Evolutionary conservation across 2,113 vertebrate genomes (phyloP), one percentile per base, ranked within the genome.

Genomic region (Ictalurus furcatus): DNA sequence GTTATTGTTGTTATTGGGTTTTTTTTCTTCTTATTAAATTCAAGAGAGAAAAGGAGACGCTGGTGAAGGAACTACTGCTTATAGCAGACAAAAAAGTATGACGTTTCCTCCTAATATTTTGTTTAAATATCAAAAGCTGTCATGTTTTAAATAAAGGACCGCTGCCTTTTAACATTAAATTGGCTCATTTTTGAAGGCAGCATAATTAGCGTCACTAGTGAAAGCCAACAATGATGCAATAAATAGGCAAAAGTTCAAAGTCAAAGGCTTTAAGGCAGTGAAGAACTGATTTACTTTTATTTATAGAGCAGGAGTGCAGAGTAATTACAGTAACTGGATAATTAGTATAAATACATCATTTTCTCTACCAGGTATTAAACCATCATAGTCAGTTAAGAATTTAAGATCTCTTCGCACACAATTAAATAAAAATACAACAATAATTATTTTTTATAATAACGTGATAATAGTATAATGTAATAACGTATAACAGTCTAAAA

Each of bases 261-360:
- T 58, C 54, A 40, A 61, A 37, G 12, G 28, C 37, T 76, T 76
- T 12, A 44, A 52, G 44, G 74, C 74, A 52, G 37, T 12, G 40
- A 78, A 52, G 30, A 61, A 59, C 8, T 40, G 34, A 83, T 83
- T 40, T 61, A 25, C 17, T 6, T 61, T 37, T 63, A 61, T 63
- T 83, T 83, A 83, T 25, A 5, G 54, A 30, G 79, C 54, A 34
- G 52, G 58, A 83, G 21, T 40, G 58, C 58, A 61, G 34, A 61
- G 34, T 61, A 83, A 83, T 83, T 61, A 61, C 21, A 63, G 58
- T 61, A 61, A 83, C 21, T 40, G 81, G 21, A 82, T 82, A 59
- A 82, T 82, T 82, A 59, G n/a, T 30, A 21, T 82, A 82, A 80
- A 54, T 54, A 54, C 48, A 58, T 58, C 6, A 58, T 81, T 58